A percentile compares a stretch with the other conserved stretches of the same genome.
Conservation (phyloP, 2,888 invertebrate genomes). For the Synanthedon myopaeformis region DNA sequence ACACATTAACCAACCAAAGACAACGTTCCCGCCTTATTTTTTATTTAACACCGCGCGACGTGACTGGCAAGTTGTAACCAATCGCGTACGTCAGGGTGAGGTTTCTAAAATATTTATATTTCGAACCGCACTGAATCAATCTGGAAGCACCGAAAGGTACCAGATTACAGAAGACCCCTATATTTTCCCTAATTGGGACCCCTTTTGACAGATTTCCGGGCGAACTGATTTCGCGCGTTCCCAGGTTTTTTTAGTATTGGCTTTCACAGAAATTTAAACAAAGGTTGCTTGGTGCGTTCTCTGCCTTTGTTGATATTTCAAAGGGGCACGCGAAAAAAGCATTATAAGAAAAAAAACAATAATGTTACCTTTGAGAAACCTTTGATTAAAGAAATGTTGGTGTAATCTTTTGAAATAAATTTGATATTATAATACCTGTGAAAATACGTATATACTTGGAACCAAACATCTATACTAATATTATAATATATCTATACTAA, state of each 20-base stretch:
- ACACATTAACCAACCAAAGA: conserved; percentile 11
- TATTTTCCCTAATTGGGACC: conserved; percentile 36
- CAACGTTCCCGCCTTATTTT: conserved; percentile 6
- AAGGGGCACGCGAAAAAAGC: conserved; percentile 19
- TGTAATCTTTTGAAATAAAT: too few relatives aligned
- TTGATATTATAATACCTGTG: too few relatives aligned
- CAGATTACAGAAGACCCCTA: conserved; percentile 31
- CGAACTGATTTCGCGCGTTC: conserved; percentile 13
- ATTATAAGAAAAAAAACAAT: conserved; percentile 23
- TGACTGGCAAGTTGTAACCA: conserved; percentile 20
- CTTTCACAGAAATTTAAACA: conserved; percentile 1
- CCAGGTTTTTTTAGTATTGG: conserved; percentile 2
- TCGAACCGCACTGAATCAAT: conserved; percentile 42
- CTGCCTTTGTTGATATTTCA: conserved; percentile 9
- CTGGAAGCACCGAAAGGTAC: conserved; percentile 16
- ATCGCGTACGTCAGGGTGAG: conserved; percentile 18
- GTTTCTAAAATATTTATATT: conserved; percentile 37
- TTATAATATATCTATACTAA: too few relatives aligned
- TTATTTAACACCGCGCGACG: conserved; percentile 27
- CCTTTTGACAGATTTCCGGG: conserved; percentile 16
- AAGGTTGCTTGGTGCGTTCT: conserved; percentile 3
- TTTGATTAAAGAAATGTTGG: conserved; percentile 17
- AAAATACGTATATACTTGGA: too few relatives aligned
- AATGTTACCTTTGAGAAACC: conserved; percentile 6
- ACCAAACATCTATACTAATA: too few relatives aligned